Conservation (phyloP, 1,140 invertebrate species). For the Euura saliciscinereae region DNA sequence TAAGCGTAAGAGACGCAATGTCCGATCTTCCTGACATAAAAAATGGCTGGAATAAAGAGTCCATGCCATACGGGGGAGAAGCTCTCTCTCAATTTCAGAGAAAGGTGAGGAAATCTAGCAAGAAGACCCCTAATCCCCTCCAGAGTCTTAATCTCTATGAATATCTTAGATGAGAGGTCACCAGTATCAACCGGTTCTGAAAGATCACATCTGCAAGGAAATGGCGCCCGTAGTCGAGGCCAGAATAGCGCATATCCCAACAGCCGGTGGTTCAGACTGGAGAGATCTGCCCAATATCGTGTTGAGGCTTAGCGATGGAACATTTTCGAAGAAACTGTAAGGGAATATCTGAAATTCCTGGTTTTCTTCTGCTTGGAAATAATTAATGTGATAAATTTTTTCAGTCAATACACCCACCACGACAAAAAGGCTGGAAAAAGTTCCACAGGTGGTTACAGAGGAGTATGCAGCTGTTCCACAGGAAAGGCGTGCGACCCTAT, state of each 20-base stretch:
- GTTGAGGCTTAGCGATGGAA: conserved; percentile 74
- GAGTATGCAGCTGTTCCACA: conserved; percentile 80
- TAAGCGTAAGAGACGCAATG: conserved; percentile 82
- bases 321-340: conserved; percentile 68
- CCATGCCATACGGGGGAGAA: conserved; percentile 77
- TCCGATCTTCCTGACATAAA: conserved; percentile 80
- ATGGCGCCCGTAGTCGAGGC: conserved; percentile 82
- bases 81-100: conserved; percentile 80
- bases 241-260: conserved; percentile 79
- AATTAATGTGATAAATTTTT: conserved; percentile 11
- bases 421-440: conserved; percentile 73
- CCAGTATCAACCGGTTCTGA: conserved; percentile 63
- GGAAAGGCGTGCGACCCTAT: conserved; percentile 71
- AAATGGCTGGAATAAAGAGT: conserved; percentile 73
- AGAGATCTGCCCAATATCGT: conserved; percentile 84
- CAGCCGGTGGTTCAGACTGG: conserved; percentile 82
- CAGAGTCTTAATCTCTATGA: neutral
- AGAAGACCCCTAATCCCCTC: too few species aligned
- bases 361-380: conserved; percentile 4
- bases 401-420: conserved; percentile 72
- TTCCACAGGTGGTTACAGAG: conserved; percentile 66
- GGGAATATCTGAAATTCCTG: conserved; percentile 37
- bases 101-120: conserved; percentile 51
- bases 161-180: conserved; percentile 65
- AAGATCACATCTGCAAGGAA: conserved; percentile 87